These are phyloP conservation scores for Eugnorisma glareosa DNA, from an alignment of 2,888 invertebrate species.

Conservation along the genomic window DNA sequence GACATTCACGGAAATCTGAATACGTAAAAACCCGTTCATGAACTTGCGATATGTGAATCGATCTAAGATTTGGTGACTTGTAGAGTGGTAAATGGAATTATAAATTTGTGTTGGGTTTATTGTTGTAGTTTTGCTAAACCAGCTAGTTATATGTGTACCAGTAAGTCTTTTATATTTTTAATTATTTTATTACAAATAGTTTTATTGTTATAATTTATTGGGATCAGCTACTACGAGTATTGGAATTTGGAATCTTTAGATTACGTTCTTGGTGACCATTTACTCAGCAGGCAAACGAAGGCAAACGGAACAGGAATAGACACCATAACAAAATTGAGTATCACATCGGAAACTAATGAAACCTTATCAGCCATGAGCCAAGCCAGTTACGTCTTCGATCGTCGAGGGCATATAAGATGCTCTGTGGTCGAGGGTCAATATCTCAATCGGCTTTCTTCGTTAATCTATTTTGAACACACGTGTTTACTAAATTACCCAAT, in stretches of 20 bases:
- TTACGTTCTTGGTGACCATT: not conserved
- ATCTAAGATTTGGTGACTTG: not conserved
- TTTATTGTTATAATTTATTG: not conserved
- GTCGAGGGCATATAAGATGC: too few species aligned
- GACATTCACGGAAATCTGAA: not conserved
- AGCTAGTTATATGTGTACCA: not conserved
- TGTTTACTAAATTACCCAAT: too few species aligned
- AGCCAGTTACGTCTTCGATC: conserved; percentile 1
- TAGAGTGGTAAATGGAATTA: not conserved
- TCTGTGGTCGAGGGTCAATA: conserved; percentile 33
- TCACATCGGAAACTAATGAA: conserved; percentile 10
- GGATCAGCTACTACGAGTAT: not conserved
- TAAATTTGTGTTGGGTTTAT: not conserved
- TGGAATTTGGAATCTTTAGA: not conserved
- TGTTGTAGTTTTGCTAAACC: not conserved
- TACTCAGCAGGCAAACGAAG: too few species aligned
- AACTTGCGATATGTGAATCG: not conserved
- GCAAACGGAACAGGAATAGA: not conserved
- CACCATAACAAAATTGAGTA: not conserved
- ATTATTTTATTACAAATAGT: not conserved
- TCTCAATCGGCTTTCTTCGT: conserved; percentile 1
- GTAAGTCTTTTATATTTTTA: not conserved
- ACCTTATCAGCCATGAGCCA: conserved; percentile 6
- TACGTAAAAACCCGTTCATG: not conserved
- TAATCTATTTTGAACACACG: too few species aligned